Evolutionary conservation across 2,113 vertebrate species (phyloP), one percentile per base, ranked within the genome.

Genomic region (Catharus fuscescens): DNA sequence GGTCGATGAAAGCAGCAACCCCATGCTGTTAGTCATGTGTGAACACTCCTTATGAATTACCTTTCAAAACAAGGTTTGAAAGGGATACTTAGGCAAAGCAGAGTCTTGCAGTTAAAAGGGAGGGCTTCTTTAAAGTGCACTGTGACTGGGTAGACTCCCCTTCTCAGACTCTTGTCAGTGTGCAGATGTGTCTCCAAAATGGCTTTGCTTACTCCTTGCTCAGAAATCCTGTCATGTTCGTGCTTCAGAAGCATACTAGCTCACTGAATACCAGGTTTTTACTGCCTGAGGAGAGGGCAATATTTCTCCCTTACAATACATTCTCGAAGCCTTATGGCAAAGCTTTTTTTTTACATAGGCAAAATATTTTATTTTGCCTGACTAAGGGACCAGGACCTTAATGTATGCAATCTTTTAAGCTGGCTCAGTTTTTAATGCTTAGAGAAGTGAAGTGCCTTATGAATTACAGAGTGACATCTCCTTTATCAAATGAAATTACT

Each of bases 311-410:
- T 81, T 72, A 76, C 40, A 84, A 71, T 50, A 44, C 53, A 88
- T 4, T 91, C 65, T 67, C 56, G 65, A 95, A 85, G 25, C 18
- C 56, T 87, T 84, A 71, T 28, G 18, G 53, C 56, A 93, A 92
- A 84, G 36, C 28, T 38, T 88, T 93, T 84, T 74, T 81, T 71
- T 90, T 85, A 85, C 65, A 85, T 59, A 73, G 32, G 72, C 69
- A 94, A 91, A 92, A 81, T 94, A 91, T 60, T 91, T 84, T 84
- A 88, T 84, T 96, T 92, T 89, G 13, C 44, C 65, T 84, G 67
- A 66, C 36, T 80, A 53, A 71, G 36, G 64, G 54, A 77, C 74
- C 47, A 40, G 61, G 29, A 66, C 48, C 14, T 64, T 78, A 94
- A 91, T 83, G 78, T 62, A 95, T 80, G 69, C 80, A 88, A n/a